Evolutionary conservation across 2,113 vertebrate species (phyloP).

Genomic region (Coryphaenoides rupestris): DNA sequence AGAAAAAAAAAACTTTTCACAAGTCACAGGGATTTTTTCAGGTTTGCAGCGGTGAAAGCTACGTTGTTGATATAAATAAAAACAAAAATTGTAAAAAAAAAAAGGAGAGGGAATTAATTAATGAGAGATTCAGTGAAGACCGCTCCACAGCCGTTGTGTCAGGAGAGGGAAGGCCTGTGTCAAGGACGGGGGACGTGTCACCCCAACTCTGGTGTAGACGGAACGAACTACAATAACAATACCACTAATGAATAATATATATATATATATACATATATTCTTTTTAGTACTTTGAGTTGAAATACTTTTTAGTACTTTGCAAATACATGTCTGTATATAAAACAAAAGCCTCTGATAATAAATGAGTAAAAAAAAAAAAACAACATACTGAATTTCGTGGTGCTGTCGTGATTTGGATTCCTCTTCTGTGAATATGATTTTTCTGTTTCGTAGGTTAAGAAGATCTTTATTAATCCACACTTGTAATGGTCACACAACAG

Average conservation of each 20-base stretch:
- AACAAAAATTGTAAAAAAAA: too few relatives aligned
- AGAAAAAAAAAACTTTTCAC: too few relatives aligned
- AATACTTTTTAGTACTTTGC: slow-evolving; percentile 71
- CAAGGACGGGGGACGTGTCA: slow-evolving; percentile 32
- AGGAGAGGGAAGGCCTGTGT: not conserved
- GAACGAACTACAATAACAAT: slow-evolving; percentile 47
- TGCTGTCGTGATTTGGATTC: too few relatives aligned
- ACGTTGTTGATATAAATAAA: too few relatives aligned
- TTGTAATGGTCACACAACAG: too few relatives aligned
- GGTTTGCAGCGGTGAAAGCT: too few relatives aligned
- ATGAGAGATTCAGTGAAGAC: not conserved
- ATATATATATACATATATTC: slow-evolving; percentile 48
- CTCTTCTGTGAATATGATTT: too few relatives aligned
- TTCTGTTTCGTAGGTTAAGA: too few relatives aligned
- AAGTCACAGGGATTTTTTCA: too few relatives aligned
- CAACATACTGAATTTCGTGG: slow-evolving; percentile 37
- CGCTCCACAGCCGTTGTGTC: not conserved
- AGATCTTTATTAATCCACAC: too few relatives aligned
- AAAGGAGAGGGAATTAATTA: too few relatives aligned
- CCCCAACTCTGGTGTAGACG: slow-evolving; percentile 18
- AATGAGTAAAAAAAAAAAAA: slow-evolving; percentile 45
- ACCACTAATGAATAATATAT: slow-evolving; percentile 29
- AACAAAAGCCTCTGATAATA: slow-evolving; percentile 63
- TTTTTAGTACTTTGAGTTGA: slow-evolving; percentile 71
- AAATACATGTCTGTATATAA: slow-evolving; percentile 68